These are phyloP conservation scores for Mola mola DNA, from an alignment of 2,113 vertebrate genomes.

Conservation along the genomic window DNA sequence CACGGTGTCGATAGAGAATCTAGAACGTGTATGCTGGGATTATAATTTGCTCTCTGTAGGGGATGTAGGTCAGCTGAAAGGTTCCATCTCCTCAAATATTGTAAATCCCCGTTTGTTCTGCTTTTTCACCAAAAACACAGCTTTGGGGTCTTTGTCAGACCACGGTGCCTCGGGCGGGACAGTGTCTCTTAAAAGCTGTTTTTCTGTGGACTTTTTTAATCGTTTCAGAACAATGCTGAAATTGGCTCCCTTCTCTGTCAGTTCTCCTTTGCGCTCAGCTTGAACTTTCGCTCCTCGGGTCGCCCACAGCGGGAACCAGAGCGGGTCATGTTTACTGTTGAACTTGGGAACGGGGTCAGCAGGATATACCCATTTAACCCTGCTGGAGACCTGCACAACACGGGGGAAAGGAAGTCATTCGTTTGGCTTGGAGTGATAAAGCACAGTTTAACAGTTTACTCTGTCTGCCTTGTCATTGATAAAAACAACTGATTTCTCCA, in stretches of 20 bases:
- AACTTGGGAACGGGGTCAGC: constrained; percentile 56
- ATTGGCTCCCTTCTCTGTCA: not conserved
- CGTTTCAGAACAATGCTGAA: too few species aligned
- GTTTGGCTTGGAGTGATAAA: constrained; percentile 60
- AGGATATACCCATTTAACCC: constrained; percentile 69
- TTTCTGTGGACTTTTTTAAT: too few species aligned
- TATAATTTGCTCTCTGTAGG: constrained; percentile 65
- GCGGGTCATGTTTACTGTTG: constrained; percentile 53
- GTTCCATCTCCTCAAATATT: constrained; percentile 74
- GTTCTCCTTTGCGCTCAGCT: not conserved
- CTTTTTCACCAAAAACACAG: constrained; percentile 61
- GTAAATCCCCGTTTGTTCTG: constrained; percentile 78
- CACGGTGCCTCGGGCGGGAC: constrained; percentile 48
- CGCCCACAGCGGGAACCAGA: constrained; percentile 15
- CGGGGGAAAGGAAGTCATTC: constrained; percentile 65
- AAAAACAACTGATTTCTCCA: constrained; percentile 33
- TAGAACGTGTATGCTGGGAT: constrained; percentile 63
- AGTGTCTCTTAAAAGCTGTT: constrained; percentile 2
- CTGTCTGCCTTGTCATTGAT: constrained; percentile 52
- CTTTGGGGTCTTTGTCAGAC: constrained; percentile 62
- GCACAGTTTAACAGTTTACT: too few species aligned
- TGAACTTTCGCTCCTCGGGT: constrained; percentile 20
- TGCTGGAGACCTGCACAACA: constrained; percentile 25
- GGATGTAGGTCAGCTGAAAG: constrained; percentile 77
- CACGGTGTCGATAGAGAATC: constrained; percentile 61